Base-by-base conservation (phyloP, 2,888 invertebrate species). In the Heteromyza rotundicornis region DNA sequence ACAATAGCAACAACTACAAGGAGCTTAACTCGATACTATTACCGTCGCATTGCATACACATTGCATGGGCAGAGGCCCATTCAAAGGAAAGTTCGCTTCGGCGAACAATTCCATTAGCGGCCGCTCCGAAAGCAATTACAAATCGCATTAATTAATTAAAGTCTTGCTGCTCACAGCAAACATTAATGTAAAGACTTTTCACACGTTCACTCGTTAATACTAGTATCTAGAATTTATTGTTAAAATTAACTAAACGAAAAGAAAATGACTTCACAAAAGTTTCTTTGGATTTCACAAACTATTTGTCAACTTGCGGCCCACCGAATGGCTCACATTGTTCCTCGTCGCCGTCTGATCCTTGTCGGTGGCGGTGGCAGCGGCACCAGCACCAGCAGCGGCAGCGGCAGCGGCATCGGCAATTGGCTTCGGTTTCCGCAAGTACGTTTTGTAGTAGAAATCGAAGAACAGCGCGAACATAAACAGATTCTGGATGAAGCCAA, bases 381-480 rank as follows among this genome's bases (percentile, higher is more conserved):
- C 10, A 7, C 7, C 27, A 7, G 27, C 10, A 7, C 27, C 27
- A 7, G 44, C 10, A 8, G 57, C 24, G 62, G 60, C 17, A 44
- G n/a, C n/a, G 65, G 14, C 2, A 19, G 51, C 1, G 22, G 16
- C 36, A 64, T n/a, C n/a, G n/a, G n/a, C n/a, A n/a, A n/a, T 3
- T n/a, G 3, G 10, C 12, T 36, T 24, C 1, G 60, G 14, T 19
- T 68, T 73, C 44, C 69, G 68, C 32, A 81, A 62, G 60, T 83
- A 83, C 1, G 78, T 64, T 59, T 76, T 78, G 60, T 76, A 75
- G 50, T 83, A 83, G 64, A 83, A 83, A 59, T 83, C 82, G 8
- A 75, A 75, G 71, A 83, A 83, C 64, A 83, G 65, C n/a, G 72
- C 70, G 66, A 82, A 80, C 82, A 83, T 83, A 47, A 83, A 83